phyloP scores from a whole-genome alignment of 2,113 vertebrate genomes.

The Petromus typicus region DNA sequence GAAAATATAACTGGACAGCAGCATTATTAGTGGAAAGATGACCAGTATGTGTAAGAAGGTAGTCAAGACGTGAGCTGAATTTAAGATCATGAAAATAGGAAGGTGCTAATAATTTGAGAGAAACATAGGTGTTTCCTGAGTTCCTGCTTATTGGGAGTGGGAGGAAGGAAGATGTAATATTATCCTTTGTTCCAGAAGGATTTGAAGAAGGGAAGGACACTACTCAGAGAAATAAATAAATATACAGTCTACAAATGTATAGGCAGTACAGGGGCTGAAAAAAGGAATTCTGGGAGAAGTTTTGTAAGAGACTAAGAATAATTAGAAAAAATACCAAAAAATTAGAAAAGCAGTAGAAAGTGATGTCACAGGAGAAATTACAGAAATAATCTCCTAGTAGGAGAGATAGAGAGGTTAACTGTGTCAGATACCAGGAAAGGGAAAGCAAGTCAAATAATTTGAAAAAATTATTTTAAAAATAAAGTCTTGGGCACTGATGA shows the following conservation, averaged over 20 bases:
- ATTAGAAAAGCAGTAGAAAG: neutral
- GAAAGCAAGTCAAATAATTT: neutral
- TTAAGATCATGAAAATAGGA: neutral
- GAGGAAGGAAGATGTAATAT: neutral
- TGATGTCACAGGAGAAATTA: neutral
- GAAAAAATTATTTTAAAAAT: neutral
- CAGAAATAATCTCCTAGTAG: neutral
- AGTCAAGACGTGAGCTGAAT: neutral
- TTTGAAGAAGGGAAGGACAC: no score
- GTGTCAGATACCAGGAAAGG: neutral
- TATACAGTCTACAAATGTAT: neutral
- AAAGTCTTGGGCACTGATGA: neutral
- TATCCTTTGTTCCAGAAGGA: slow-evolving; percentile 3
- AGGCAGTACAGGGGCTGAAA: neutral
- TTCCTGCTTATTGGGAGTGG: neutral
- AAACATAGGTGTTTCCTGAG: neutral
- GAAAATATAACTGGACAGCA: neutral
- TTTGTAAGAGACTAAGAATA: neutral
- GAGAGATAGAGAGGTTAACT: neutral
- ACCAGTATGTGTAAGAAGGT: neutral
- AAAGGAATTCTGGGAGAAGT: neutral
- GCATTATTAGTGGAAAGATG: neutral
- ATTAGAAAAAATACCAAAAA: neutral
- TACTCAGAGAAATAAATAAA: neutral
- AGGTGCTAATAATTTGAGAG: neutral